Percentiles rank a stretch among this genome's conserved stretches.
These are phyloP conservation scores for Channa maculata DNA, from an alignment of 2,113 vertebrate species.

Conservation along the genomic window DNA sequence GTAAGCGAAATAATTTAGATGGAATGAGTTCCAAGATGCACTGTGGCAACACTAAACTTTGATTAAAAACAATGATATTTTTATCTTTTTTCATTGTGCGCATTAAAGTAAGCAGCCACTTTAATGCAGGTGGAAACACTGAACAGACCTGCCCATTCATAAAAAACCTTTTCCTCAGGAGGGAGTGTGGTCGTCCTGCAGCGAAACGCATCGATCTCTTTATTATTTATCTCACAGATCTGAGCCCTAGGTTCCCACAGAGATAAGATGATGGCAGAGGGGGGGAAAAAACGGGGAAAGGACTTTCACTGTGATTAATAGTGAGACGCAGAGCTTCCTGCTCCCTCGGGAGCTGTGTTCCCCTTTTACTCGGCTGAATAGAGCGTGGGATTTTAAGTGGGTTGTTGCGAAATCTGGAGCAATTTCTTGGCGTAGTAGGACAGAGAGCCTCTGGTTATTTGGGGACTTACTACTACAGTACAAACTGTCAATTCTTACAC, in stretches of 20 bases:
- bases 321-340: background rate
- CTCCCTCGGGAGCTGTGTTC: slow-evolving; percentile 6
- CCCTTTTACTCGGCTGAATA: background rate
- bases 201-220: slow-evolving; percentile 1
- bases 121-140: background rate
- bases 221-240: slow-evolving; percentile 7
- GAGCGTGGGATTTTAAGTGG: background rate
- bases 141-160: background rate
- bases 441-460: too few relatives aligned
- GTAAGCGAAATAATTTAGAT: too few relatives aligned
- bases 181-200: background rate
- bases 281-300: background rate
- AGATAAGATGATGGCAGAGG: slow-evolving; percentile 21
- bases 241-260: slow-evolving; percentile 31
- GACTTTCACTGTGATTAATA: slow-evolving; percentile 47
- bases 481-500: too few relatives aligned
- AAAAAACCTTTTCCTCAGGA: background rate
- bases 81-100: too few relatives aligned
- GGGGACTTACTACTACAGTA: background rate
- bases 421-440: background rate
- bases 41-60: too few relatives aligned
- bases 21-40: too few relatives aligned
- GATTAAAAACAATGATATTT: too few relatives aligned
- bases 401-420: slow-evolving; percentile 6
- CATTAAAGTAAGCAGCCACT: too few relatives aligned